Base-by-base conservation (phyloP, 2,888 invertebrate genomes). In the Clanis bilineata region DNA sequence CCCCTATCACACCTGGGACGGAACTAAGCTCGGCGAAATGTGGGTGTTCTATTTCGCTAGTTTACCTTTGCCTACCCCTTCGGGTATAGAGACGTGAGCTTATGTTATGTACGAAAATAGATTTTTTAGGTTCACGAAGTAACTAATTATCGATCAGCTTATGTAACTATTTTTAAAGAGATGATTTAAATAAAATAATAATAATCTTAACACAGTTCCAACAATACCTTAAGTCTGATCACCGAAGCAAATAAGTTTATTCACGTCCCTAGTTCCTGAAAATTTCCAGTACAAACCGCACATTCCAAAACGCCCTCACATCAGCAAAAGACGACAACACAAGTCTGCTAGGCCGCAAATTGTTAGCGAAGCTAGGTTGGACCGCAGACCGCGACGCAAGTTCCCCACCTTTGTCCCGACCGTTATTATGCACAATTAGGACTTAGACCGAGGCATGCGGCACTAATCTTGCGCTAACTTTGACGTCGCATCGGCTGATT, bases 381-480 rank as follows among this genome's bases (percentile, higher is more conserved):
- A 80, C 85, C 86, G 72, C 86, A 79, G 66, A 77, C 77, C 75
- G 65, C 74, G 73, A 73, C 76, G 77, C 77, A 81, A 82, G 74
- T 79, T 78, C 74, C 71, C 62, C 70, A 77, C 83, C 84, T 85
- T 82, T 83, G 83, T 82, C 76, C 77, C 70, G 74, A 68, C 82
- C 73, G 78, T 88, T 88, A 89, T 87, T 90, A 86, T 85, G 85
- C 74, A 76, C 86, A 87, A 90, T 89, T 90, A 89, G 80, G 79
- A 80, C 82, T 81, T 77, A 82, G 79, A 83, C 79, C 78, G 80
- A 79, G 78, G 73, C 77, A 76, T 72, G 80, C 77, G 70, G 77
- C 77, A 77, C 85, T 87, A 88, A 88, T 88, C 85, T 86, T 83
- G 76, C 69, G 66, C 76, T 70, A 85, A 86, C 77, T 88, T 82